Evolutionary conservation across 2,888 invertebrate species (phyloP).

Genomic region (Colostygia pectinataria): DNA sequence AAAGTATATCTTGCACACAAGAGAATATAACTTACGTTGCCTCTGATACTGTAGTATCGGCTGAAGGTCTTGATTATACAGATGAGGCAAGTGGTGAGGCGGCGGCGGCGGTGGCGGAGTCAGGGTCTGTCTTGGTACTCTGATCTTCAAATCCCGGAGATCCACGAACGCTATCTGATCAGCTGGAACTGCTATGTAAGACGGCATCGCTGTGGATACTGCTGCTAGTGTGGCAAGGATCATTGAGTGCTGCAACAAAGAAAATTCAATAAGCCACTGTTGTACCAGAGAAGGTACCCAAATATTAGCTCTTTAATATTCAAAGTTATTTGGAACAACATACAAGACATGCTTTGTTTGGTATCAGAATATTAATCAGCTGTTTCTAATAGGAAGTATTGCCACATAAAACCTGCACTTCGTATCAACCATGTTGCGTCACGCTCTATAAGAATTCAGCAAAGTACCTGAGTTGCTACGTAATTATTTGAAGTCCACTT

Average conservation of each 20-base stretch:
- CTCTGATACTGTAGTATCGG: constrained; percentile 58
- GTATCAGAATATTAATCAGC: not conserved
- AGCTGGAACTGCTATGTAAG: constrained; percentile 84
- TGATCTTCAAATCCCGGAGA: constrained; percentile 63
- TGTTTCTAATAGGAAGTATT: constrained; percentile 8
- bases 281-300: too few relatives aligned
- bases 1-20: too few relatives aligned
- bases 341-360: not conserved
- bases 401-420: constrained; percentile 12
- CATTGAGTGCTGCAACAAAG: constrained; percentile 54
- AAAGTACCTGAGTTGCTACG: constrained; percentile 1
- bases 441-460: constrained; percentile 14
- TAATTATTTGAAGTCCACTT: constrained; percentile 16
- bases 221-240: constrained; percentile 56
- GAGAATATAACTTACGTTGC: constrained; percentile 64
- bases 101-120: constrained; percentile 52
- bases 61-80: constrained; percentile 63
- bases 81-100: constrained; percentile 39
- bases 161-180: constrained; percentile 84
- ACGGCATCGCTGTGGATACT: constrained; percentile 71
- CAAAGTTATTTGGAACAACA: not conserved
- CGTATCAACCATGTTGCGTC: constrained; percentile 15
- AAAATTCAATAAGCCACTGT: not conserved
- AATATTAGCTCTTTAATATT: not conserved
- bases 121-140: constrained; percentile 67